Evolutionary conservation across 1,140 invertebrate species (phyloP).

Genomic region (Procambarus clarkii): DNA sequence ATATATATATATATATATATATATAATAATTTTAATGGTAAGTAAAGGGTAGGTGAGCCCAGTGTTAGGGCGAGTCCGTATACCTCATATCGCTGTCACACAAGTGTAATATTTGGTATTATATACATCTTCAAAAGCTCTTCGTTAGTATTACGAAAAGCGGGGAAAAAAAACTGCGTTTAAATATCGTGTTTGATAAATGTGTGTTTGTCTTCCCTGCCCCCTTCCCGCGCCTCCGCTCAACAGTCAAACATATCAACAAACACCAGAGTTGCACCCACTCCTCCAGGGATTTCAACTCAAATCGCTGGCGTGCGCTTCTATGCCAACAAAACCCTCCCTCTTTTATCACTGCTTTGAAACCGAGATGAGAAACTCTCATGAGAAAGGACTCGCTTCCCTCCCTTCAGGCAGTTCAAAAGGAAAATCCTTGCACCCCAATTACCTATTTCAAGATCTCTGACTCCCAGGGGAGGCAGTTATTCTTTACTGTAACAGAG

Average conservation of each 20-base stretch:
- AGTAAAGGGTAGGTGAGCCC: no score
- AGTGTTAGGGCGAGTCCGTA: no score
- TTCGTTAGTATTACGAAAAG: no score
- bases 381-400: neutral
- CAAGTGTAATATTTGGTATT: no score
- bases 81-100: no score
- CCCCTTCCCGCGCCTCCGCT: neutral
- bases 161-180: no score
- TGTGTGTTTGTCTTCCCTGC: neutral
- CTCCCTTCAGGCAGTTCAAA: slow-evolving; percentile 46
- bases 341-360: slow-evolving; percentile 66
- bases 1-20: no score
- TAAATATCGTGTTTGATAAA: no score
- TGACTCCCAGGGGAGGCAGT: slow-evolving; percentile 33
- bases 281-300: slow-evolving; percentile 36
- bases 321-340: slow-evolving; percentile 33
- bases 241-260: slow-evolving; percentile 54
- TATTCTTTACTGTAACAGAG: slow-evolving; percentile 63
- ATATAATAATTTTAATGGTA: no score
- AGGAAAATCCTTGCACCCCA: slow-evolving; percentile 25
- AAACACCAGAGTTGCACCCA: slow-evolving; percentile 18
- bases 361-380: slow-evolving; percentile 62
- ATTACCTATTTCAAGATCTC: slow-evolving; percentile 69
- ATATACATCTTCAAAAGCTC: no score
- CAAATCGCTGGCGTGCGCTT: slow-evolving; percentile 52